Evolutionary conservation across 2,888 invertebrate species (phyloP).

Genomic region (Leucozona laternaria): DNA sequence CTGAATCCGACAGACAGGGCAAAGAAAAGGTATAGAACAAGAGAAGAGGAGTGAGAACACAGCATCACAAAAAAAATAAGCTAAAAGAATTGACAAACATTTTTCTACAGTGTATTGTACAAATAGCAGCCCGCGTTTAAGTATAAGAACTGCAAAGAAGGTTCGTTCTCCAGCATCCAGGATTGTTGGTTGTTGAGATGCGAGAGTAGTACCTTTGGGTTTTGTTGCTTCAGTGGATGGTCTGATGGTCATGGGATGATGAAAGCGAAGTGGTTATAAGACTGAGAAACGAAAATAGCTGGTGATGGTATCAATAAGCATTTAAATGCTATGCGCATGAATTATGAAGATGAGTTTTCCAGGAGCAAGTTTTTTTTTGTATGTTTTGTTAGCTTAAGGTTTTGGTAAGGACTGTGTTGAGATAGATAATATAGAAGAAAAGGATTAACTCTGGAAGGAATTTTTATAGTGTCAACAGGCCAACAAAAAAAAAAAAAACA

Average conservation of each 20-base stretch:
- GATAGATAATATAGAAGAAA: conserved; percentile 22
- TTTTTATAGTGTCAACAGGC: not conserved
- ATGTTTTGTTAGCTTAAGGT: not conserved
- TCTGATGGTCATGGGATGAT: conserved; percentile 64
- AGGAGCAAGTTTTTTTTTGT: conserved; percentile 54
- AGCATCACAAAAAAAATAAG: not conserved
- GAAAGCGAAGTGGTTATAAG: conserved; percentile 60
- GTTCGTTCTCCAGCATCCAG: not conserved
- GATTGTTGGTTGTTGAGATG: conserved; percentile 57
- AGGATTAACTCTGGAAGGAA: conserved; percentile 32
- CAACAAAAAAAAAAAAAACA: too few species aligned
- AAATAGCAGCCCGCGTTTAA: conserved; percentile 59
- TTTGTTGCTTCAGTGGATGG: conserved; percentile 24
- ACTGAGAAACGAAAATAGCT: conserved; percentile 69
- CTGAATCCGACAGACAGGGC: conserved; percentile 24
- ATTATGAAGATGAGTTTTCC: conserved; percentile 75
- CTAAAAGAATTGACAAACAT: conserved; percentile 68
- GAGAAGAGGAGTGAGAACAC: not conserved
- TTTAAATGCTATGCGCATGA: conserved; percentile 76
- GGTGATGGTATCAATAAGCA: conserved; percentile 75
- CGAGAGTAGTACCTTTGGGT: conserved; percentile 55
- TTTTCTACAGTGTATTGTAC: conserved; percentile 67
- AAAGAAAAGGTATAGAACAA: conserved; percentile 8
- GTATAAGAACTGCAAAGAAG: conserved; percentile 47
- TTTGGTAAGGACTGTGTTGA: not conserved